Evolutionary conservation across 2,888 invertebrate genomes (phyloP), one percentile per base, ranked within the genome.

Genomic region (Octodonta nipae): DNA sequence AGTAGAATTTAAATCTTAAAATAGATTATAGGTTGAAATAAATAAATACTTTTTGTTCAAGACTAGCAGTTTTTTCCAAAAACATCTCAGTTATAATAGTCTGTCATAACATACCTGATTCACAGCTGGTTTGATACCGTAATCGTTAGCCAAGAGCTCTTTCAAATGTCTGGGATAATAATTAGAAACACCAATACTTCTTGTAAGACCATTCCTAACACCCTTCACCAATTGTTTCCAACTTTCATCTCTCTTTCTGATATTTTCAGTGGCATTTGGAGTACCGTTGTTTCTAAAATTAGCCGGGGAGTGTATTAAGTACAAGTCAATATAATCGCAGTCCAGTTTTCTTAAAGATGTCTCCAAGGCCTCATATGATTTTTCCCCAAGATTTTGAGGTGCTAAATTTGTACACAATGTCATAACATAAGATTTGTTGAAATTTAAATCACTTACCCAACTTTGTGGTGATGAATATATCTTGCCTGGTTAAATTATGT

Each of bases 251-350:
- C 86, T 63, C n/a, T 75, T 49, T 32, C 63, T 55, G 8, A 54
- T 46, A 49, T 82, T 78, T 15, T 63, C 61, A 2, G 61, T 47
- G 48, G 74, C 72, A n/a, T n/a, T n/a, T n/a, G n/a, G n/a, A n/a
- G 61, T 60, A 10, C 66, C 62, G 8, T 67, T 55, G 17, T 70
- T 46, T 27, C 70, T 68, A n/a, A 69, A 63, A 13, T 67, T 63
- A 4, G 81, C 81, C 22, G 87, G 87, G 75, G 84, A 87, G 54
- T 87, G 85, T 36, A 88, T 78, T 30, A 88, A 63, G 50, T 77
- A 82, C 22, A 88, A 60, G 59, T 89, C 87, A 2, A 86, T 60
- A 52, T 83, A 84, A 5, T 70, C 66, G 15, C 71, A 61, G 17
- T 73, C 68, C 12, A 88, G 60, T 36, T 74, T 68, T 4, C 60